phyloP scores from a whole-genome alignment of 2,113 vertebrate species.

The Dendrocopos noguchii region DNA sequence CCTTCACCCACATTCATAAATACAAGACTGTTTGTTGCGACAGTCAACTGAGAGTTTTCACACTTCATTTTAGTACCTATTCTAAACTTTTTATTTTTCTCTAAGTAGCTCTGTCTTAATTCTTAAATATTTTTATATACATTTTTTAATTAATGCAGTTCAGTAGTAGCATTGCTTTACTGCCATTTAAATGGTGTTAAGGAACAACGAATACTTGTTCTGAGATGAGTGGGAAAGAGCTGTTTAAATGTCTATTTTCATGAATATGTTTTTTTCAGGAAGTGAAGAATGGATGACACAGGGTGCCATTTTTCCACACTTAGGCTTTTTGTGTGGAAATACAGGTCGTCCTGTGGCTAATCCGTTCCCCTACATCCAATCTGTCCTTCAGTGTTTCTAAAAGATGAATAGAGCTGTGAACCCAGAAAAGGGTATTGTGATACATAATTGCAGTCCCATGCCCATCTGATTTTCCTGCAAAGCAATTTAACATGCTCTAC shows the following conservation, averaged over 20 bases:
- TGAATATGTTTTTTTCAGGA: slow-evolving; percentile 57
- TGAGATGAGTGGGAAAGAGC: slow-evolving; percentile 71
- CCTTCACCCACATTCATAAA: background rate
- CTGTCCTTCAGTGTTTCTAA: slow-evolving; percentile 66
- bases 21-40: background rate
- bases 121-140: background rate
- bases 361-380: slow-evolving; percentile 60
- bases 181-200: background rate
- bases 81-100: background rate
- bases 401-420: slow-evolving; percentile 75
- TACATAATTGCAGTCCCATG: slow-evolving; percentile 63
- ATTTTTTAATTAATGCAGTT: background rate
- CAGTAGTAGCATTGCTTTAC: background rate
- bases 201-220: slow-evolving; percentile 73
- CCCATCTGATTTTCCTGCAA: slow-evolving; percentile 46
- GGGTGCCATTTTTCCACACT: slow-evolving; percentile 70
- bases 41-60: background rate
- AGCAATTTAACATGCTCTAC: slow-evolving; percentile 41
- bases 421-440: slow-evolving; percentile 60
- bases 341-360: slow-evolving; percentile 79
- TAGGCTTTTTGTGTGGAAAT: slow-evolving; percentile 78
- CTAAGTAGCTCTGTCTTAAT: background rate
- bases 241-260: slow-evolving; percentile 73
- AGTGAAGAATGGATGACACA: slow-evolving; percentile 64
- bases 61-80: background rate